These are phyloP conservation scores for Diachasmimorpha longicaudata DNA, from an alignment of 1,140 invertebrate species.

Conservation along the genomic window DNA sequence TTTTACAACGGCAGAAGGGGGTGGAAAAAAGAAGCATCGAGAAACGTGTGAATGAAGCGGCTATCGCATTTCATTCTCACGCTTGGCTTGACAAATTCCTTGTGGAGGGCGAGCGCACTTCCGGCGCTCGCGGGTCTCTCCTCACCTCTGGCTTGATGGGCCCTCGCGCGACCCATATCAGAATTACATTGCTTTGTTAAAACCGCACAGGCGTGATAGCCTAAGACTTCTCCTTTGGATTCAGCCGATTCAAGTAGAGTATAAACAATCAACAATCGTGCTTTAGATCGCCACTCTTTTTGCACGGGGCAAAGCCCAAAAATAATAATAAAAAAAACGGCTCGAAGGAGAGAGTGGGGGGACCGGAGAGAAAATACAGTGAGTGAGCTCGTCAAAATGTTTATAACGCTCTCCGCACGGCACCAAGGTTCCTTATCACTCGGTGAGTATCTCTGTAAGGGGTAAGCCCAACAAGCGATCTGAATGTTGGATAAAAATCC, in stretches of 20 bases:
- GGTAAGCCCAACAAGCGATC: constrained; percentile 11
- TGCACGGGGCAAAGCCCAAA: constrained; percentile 1
- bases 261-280: background rate
- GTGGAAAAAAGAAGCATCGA: background rate
- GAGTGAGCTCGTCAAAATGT: constrained; percentile 1
- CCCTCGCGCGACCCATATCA: constrained; percentile 12
- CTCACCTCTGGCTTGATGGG: background rate
- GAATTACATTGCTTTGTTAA: constrained; percentile 12
- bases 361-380: background rate
- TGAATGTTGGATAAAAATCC: constrained; percentile 12
- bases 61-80: constrained; percentile 14
- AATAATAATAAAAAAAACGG: no score
- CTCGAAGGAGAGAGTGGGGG: background rate
- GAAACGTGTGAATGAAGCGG: background rate
- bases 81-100: constrained; percentile 14
- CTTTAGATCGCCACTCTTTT: background rate
- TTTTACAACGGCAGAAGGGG: background rate
- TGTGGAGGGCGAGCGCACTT: constrained; percentile 8
- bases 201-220: constrained; percentile 7
- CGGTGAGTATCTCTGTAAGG: constrained; percentile 3
- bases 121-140: background rate
- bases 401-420: constrained; percentile 1
- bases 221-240: background rate
- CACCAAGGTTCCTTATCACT: constrained; percentile 5
- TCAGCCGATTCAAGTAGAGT: background rate